These are phyloP conservation scores for Eulemur macaco DNA, from an alignment of 2,113 vertebrate species.

Conservation along the genomic window DNA sequence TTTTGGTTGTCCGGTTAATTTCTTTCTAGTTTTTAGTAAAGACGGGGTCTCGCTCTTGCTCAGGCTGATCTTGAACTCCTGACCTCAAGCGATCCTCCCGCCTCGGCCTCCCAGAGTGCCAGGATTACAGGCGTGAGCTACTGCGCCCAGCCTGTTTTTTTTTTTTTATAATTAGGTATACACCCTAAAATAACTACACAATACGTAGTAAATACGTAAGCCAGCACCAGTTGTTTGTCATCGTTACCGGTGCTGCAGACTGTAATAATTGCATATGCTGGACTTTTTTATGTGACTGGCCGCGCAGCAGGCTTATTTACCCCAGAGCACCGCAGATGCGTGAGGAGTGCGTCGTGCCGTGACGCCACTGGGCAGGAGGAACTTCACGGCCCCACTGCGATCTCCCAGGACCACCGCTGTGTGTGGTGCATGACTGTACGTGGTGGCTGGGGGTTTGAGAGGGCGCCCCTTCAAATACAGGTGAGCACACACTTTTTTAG, in stretches of 20 bases:
- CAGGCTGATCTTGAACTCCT: no score
- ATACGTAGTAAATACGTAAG: background rate
- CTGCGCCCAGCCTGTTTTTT: no score
- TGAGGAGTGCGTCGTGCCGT: background rate
- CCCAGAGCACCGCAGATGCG: no score
- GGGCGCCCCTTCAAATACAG: background rate
- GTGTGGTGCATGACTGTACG: rapidly evolving
- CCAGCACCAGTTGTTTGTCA: background rate
- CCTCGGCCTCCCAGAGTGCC: no score
- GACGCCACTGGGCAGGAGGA: background rate
- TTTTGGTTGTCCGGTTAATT: no score
- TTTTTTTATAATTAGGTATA: background rate
- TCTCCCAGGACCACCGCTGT: background rate
- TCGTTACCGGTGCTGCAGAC: no score
- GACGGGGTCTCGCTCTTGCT: no score
- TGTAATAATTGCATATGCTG: background rate
- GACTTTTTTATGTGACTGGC: background rate
- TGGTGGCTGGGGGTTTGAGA: background rate
- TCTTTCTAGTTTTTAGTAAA: no score
- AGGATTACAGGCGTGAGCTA: no score
- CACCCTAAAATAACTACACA: background rate
- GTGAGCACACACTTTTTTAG: background rate
- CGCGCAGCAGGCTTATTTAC: background rate
- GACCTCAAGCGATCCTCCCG: no score
- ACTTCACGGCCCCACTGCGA: background rate